Conservation (phyloP, 2,113 vertebrate species). For the Pelmatolapia mariae region DNA sequence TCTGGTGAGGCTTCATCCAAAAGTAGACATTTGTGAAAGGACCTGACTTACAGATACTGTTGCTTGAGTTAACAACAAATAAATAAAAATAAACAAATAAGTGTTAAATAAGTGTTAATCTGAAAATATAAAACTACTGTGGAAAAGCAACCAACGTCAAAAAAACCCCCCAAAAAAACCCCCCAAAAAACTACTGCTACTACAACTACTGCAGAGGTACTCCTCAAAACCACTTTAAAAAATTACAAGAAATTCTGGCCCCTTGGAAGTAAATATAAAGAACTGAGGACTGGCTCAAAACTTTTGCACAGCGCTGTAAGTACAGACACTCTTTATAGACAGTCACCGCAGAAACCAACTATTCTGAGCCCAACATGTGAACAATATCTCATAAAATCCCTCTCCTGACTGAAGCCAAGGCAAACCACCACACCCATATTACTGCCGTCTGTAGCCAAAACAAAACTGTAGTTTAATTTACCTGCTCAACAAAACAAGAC, state of each 20-base stretch:
- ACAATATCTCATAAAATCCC: constrained; percentile 16
- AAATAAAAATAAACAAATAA: background rate
- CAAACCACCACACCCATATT: background rate
- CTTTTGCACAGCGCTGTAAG: background rate
- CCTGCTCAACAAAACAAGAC: constrained; percentile 2
- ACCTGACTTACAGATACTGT: background rate
- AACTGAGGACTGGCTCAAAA: background rate
- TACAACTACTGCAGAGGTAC: background rate
- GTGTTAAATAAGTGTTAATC: background rate
- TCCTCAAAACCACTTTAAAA: background rate
- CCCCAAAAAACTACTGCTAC: background rate
- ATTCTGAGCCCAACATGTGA: background rate
- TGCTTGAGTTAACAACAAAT: background rate
- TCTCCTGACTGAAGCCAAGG: constrained; percentile 18
- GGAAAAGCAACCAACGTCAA: background rate
- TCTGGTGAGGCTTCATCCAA: background rate
- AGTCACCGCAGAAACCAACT: constrained; percentile 32
- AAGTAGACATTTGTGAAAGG: background rate
- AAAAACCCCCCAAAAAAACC: too few relatives aligned
- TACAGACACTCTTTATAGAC: background rate
- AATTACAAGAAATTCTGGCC: background rate
- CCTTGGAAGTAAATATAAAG: background rate
- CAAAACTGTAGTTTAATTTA: constrained; percentile 51
- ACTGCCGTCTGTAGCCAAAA: background rate
- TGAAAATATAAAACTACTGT: background rate